A percentile compares a stretch with the other conserved stretches of the same genome.
These are phyloP conservation scores for Dorcus parallelipipedus DNA, from an alignment of 2,888 invertebrate species.

Conservation along the genomic window DNA sequence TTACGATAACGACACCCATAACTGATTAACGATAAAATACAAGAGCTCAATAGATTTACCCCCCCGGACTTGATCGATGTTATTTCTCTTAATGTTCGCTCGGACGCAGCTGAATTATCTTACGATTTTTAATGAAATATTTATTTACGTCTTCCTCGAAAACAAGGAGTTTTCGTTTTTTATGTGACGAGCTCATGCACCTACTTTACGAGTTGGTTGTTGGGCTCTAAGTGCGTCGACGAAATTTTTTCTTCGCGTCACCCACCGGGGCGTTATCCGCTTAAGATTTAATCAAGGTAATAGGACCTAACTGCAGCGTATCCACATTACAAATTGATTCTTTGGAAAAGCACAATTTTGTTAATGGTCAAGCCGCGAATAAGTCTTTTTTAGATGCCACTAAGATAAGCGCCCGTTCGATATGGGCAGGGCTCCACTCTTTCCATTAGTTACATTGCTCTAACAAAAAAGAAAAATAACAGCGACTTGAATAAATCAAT, in stretches of 20 bases:
- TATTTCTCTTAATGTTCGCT: no score
- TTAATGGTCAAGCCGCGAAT: conserved; percentile 21
- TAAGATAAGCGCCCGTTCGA: conserved; percentile 14
- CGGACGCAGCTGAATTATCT: not conserved
- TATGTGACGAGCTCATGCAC: no score
- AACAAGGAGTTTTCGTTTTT: not conserved
- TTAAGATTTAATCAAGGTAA: conserved; percentile 34
- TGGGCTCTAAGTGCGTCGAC: no score
- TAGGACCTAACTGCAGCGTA: conserved; percentile 28
- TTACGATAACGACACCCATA: not conserved
- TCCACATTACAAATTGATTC: conserved; percentile 35
- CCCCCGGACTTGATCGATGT: no score
- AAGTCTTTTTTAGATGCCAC: conserved; percentile 18
- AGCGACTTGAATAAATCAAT: no score
- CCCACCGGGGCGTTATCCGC: conserved; percentile 16
- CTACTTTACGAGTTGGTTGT: no score
- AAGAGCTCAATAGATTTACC: no score
- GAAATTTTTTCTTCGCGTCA: not conserved
- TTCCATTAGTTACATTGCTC: conserved; percentile 12
- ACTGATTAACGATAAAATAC: no score
- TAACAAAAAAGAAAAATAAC: no score
- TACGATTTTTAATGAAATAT: not conserved
- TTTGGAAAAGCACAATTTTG: conserved; percentile 28
- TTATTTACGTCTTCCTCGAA: not conserved
- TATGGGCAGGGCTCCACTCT: conserved; percentile 5